Evolutionary conservation across 53 echinoderm and acorn worm species (phyloP).

Genomic region (Apostichopus leukothele): DNA sequence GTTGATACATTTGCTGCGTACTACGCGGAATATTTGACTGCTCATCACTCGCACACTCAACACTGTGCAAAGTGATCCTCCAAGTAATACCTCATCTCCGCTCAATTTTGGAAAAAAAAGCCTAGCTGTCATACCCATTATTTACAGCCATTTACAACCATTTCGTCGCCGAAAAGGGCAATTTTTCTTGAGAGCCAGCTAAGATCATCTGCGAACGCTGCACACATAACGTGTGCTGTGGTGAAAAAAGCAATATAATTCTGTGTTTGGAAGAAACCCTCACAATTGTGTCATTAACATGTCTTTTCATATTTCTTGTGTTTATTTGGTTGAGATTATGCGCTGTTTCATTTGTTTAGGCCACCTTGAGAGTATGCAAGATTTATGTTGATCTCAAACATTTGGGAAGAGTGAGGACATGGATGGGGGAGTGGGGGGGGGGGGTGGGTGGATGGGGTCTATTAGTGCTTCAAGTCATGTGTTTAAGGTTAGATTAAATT

Average conservation of each 20-base stretch:
- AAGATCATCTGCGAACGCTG: not conserved
- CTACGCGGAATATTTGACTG: no score
- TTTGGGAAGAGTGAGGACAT: no score
- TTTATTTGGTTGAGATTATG: conserved; percentile 1
- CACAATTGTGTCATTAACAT: conserved; percentile 36
- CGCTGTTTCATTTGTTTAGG: not conserved
- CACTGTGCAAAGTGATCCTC: conserved; percentile 22
- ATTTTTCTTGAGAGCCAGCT: not conserved
- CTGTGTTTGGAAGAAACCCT: not conserved
- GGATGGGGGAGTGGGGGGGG: no score
- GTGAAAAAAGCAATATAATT: not conserved
- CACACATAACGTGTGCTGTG: not conserved
- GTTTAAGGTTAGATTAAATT: no score
- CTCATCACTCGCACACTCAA: not conserved
- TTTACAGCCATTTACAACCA: conserved; percentile 43
- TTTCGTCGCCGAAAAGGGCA: conserved; percentile 33
- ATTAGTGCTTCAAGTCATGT: no score
- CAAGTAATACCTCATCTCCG: conserved; percentile 15
- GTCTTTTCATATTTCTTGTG: conserved; percentile 29
- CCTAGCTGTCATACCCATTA: conserved; percentile 32
- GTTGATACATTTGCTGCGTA: no score
- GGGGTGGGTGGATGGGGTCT: no score
- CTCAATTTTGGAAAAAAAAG: conserved; percentile 39
- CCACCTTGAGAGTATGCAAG: not conserved
- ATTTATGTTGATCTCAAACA: not conserved